Percentiles rank a stretch among this genome's conserved stretches.
These are phyloP conservation scores for Ferdinandea cuprea DNA, from an alignment of 2,888 invertebrate species.

Conservation along the genomic window DNA sequence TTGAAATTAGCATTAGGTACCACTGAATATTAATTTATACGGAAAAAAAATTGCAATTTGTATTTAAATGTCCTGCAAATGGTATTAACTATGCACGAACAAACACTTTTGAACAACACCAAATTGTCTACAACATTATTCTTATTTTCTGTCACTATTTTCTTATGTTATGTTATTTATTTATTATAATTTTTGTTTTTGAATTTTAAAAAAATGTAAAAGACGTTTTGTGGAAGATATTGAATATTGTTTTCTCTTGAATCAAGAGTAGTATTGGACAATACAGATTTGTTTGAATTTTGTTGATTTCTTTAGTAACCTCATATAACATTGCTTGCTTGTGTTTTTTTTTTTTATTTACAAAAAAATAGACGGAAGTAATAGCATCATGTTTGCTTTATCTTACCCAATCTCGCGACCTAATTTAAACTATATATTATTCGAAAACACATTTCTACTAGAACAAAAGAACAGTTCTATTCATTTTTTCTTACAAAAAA, in stretches of 20 bases:
- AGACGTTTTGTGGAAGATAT: slow-evolving; percentile 51
- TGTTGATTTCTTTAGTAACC: slow-evolving; percentile 71
- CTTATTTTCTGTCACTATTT: slow-evolving; percentile 6
- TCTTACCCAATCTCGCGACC: neutral
- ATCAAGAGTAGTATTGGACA: too few relatives aligned
- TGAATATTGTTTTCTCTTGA: too few relatives aligned
- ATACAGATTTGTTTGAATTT: slow-evolving; percentile 45
- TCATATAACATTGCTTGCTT: slow-evolving; percentile 34
- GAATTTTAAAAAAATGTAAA: slow-evolving; percentile 29
- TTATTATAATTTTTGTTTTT: slow-evolving; percentile 52
- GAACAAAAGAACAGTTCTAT: neutral
- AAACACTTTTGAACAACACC: too few relatives aligned
- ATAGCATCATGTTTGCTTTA: slow-evolving; percentile 7
- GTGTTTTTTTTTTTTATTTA: slow-evolving; percentile 9
- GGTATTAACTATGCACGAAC: neutral
- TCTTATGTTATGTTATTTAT: slow-evolving; percentile 32
- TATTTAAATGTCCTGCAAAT: neutral
- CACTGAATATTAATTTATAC: too few relatives aligned
- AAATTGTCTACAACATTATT: neutral
- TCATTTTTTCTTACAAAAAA: too few relatives aligned
- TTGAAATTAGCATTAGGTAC: too few relatives aligned
- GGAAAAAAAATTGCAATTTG: neutral
- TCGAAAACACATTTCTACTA: slow-evolving; percentile 1
- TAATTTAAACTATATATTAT: slow-evolving; percentile 8
- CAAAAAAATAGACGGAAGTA: slow-evolving; percentile 40